Evolutionary conservation across 2,113 vertebrate genomes (phyloP).

Genomic region (Alexandromys fortis): DNA sequence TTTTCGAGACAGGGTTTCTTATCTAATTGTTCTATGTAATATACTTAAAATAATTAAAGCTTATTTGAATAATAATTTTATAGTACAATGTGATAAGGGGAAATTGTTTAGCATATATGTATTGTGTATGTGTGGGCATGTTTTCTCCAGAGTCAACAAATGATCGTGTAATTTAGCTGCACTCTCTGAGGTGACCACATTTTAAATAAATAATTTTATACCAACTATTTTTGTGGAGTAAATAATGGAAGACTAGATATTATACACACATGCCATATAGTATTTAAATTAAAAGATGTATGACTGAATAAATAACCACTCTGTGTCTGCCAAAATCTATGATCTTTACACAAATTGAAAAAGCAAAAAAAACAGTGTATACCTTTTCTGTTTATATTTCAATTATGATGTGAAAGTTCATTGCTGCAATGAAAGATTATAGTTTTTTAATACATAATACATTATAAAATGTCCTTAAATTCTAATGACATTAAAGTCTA

Average conservation of each 20-base stretch:
- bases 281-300: constrained; percentile 69
- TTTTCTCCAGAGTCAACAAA: constrained; percentile 68
- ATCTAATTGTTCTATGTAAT: constrained; percentile 58
- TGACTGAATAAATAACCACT: constrained; percentile 62
- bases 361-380: background rate
- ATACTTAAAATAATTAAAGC: constrained; percentile 63
- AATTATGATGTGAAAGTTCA: constrained; percentile 24
- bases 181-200: constrained; percentile 67
- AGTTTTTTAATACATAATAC: background rate
- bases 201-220: constrained; percentile 65
- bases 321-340: constrained; percentile 10
- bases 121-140: background rate
- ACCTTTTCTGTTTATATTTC: constrained; percentile 28
- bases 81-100: constrained; percentile 57
- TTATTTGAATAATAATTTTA: constrained; percentile 73
- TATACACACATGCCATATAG: background rate
- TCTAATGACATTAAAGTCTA: background rate
- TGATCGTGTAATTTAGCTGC: constrained; percentile 67
- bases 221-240: constrained; percentile 49
- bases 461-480: background rate
- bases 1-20: too few species aligned
- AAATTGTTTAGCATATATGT: constrained; percentile 26
- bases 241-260: constrained; percentile 29
- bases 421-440: constrained; percentile 8
- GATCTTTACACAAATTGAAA: background rate